phyloP scores from a whole-genome alignment of 2,797 vertebrate species.

The Somateria mollissima region DNA sequence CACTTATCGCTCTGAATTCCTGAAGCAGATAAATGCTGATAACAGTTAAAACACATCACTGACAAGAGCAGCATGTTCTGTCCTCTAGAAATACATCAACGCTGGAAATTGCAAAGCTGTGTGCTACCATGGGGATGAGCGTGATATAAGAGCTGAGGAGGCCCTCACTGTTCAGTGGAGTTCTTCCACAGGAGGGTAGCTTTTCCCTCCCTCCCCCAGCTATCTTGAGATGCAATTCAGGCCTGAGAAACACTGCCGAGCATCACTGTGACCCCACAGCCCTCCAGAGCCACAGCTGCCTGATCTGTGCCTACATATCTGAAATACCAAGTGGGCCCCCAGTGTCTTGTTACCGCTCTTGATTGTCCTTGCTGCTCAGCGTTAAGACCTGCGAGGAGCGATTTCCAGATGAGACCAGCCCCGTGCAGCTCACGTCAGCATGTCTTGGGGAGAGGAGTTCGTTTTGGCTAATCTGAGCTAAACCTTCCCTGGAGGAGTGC shows the following conservation, averaged over 20 bases:
- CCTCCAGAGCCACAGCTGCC: not conserved
- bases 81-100: constrained; percentile 52
- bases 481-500: constrained; percentile 52
- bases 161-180: not conserved
- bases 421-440: not conserved
- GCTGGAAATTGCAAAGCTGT: constrained; percentile 21
- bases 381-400: constrained; percentile 2
- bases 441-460: constrained; percentile 33
- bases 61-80: constrained; percentile 44
- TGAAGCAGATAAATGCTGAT: constrained; percentile 68
- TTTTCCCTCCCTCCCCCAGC: not conserved
- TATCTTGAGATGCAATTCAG: not conserved
- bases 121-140: not conserved
- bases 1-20: constrained; percentile 60
- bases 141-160: not conserved
- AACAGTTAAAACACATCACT: constrained; percentile 60
- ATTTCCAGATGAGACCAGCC: constrained; percentile 61
- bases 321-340: constrained; percentile 21
- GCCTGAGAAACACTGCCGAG: not conserved
- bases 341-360: constrained; percentile 11
- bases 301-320: constrained; percentile 7
- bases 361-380: constrained; percentile 56
- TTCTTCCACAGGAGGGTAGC: not conserved
- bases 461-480: constrained; percentile 60
- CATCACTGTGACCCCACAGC: not conserved